Evolutionary conservation across 2,797 vertebrate genomes (phyloP), one percentile per base, ranked within the genome.

Genomic region (Gambusia yucatana): DNA sequence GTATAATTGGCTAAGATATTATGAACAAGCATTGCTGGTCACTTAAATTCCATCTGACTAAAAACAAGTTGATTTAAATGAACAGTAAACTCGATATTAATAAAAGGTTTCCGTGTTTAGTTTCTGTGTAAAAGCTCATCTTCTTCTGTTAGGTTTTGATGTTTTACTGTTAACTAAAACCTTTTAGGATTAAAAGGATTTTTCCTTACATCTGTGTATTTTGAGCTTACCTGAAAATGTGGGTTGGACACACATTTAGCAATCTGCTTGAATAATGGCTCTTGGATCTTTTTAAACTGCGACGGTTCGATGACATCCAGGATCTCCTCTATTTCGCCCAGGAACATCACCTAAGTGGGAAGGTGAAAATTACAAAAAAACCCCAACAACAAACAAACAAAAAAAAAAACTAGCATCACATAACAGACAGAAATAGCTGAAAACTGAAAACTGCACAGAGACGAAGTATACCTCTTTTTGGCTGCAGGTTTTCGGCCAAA

Each of bases 401-500:
- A 33, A 1, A 61, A n/a, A 61, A 16, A 30, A 33, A 63, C 2
- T 2, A 14, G 4, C 1, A 3, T 7, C 10, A 9, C 3, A 2
- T 0, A 36, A 44, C 28, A 44, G 30, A 2, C 43, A 13, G 43
- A 22, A 3, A 30, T 22, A 47, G 30, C 46, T 14, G 1, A 44
- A 1, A 10, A 2, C n/a, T 7, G 50, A 41, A n/a, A n/a, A n/a
- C n/a, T n/a, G n/a, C 69, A 74, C n/a, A 48, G 2, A 78, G 65
- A 3, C 14, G 28, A 6, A 50, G 0, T 4, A 7, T 92, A 99
- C 98, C 97, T 99, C 98, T 95, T 99, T 99, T 93, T 99, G 98
- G 93, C 98, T 99, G 92, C 97, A 99, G 1, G 98, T 99, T 96
- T 98, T 99, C 59, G 98, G 98, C 98, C 98, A 99, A 89, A 98